These are phyloP conservation scores for Thymelicus sylvestris DNA, from an alignment of 2,888 invertebrate genomes.

Conservation along the genomic window DNA sequence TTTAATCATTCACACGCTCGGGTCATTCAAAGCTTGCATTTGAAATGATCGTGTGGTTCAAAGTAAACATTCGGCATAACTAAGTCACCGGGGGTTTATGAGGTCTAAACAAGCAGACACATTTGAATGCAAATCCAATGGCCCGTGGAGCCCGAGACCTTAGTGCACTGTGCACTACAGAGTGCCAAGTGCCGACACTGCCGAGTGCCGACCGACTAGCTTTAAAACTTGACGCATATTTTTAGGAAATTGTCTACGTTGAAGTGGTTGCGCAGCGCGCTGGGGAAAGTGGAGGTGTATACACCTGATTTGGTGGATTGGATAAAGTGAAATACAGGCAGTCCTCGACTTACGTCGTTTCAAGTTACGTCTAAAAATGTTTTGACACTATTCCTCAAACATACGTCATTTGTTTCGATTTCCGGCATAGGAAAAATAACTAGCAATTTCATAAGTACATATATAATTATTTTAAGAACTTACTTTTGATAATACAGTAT, in stretches of 20 bases:
- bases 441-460: no score
- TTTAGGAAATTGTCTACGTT: not conserved
- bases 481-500: no score
- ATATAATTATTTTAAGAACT: no score
- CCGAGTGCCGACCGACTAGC: no score
- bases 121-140: conserved; percentile 21
- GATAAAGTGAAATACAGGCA: no score
- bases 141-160: not conserved
- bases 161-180: not conserved
- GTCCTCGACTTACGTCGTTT: no score
- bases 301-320: no score
- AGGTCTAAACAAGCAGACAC: conserved; percentile 18
- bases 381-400: no score
- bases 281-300: not conserved
- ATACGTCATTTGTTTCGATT: no score
- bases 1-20: not conserved
- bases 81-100: not conserved
- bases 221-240: conserved; percentile 3
- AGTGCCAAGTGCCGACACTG: no score
- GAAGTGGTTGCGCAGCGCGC: not conserved
- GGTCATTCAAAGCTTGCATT: not conserved
- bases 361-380: no score
- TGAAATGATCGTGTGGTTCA: not conserved
- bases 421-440: no score
- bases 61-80: not conserved